These are phyloP conservation scores for Conistra vaccinii DNA, from an alignment of 2,888 invertebrate species.

Conservation along the genomic window DNA sequence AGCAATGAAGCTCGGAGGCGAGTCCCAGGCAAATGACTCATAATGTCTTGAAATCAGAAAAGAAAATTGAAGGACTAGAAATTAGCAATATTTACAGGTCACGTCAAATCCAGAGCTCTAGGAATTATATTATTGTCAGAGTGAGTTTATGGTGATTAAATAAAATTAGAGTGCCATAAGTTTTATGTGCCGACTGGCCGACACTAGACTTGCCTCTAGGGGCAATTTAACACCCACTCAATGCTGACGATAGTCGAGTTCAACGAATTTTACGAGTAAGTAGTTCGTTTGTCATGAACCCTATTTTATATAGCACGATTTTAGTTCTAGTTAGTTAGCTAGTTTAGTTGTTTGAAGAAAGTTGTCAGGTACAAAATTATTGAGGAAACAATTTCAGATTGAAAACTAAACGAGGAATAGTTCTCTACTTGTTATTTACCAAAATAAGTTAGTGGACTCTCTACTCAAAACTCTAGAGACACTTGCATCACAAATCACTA, in stretches of 20 bases:
- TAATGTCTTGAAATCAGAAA: neutral
- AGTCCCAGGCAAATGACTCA: neutral
- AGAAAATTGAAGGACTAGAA: neutral
- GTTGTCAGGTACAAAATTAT: neutral
- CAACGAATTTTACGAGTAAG: slow-evolving; percentile 14
- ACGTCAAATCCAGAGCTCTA: neutral
- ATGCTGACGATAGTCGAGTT: slow-evolving; percentile 2
- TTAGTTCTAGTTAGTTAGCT: no score
- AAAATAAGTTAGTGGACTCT: no score
- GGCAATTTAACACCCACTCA: slow-evolving; percentile 22
- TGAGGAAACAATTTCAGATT: no score
- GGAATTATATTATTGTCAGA: neutral
- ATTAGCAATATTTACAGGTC: no score
- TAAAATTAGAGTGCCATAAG: slow-evolving; percentile 23
- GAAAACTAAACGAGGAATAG: no score
- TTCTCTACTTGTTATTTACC: no score
- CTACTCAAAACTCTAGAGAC: no score
- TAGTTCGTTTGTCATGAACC: neutral
- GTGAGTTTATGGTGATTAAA: slow-evolving; percentile 35
- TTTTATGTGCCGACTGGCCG: neutral
- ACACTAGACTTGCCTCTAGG: slow-evolving; percentile 9
- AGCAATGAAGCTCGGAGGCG: neutral
- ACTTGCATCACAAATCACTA: no score
- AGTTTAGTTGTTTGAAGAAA: slow-evolving; percentile 8
- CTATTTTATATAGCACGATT: neutral